Base-by-base conservation (phyloP, 2,888 invertebrate genomes). In the Melipona beecheii region DNA sequence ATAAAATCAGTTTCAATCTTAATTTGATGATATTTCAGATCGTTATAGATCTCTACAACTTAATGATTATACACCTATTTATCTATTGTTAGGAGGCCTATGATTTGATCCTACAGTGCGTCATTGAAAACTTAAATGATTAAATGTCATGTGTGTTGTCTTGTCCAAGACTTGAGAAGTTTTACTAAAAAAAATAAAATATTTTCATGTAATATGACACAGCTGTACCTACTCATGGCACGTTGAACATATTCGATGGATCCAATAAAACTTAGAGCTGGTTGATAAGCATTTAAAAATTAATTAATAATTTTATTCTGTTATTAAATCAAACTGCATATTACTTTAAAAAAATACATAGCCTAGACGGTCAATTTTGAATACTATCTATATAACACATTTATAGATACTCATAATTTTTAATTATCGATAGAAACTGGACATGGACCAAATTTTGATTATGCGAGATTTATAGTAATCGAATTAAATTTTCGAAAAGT, bases 61-160 rank as follows among this genome's bases (percentile, higher is more conserved):
- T 82, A 62, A 81, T 65, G 68, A 89, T 86, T 87, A 89, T 84
- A 85, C 86, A 84, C 81, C 86, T 87, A 87, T 84, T 83, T 87
- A 90, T 87, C 86, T 87, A 86, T 89, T 84, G 80, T 88, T 90
- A 89, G 87, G 85, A 89, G 85, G 89, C 87, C 89, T 89, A 91
- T 88, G 81, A 88, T 90, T 91, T 82, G 85, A 89, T 86, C 79
- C 78, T 83, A 87, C 85, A 85, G 81, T 85, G 88, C 87, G 86
- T 78, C 87, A 76, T 43, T 68, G 78, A 82, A 82, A 65, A 84
- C 69, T 83, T 68, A 65, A 75, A 84, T 70, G 76, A 83, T 69
- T 49, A 68, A 81, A 81, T 65, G 81, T 71, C 56, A 69, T 75
- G 78, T 81, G 65, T 76, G 64, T 86, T 66, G 70, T 84, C 75